Conservation (phyloP, 2,888 invertebrate species). For the Rhimphoctona megacephalus region DNA sequence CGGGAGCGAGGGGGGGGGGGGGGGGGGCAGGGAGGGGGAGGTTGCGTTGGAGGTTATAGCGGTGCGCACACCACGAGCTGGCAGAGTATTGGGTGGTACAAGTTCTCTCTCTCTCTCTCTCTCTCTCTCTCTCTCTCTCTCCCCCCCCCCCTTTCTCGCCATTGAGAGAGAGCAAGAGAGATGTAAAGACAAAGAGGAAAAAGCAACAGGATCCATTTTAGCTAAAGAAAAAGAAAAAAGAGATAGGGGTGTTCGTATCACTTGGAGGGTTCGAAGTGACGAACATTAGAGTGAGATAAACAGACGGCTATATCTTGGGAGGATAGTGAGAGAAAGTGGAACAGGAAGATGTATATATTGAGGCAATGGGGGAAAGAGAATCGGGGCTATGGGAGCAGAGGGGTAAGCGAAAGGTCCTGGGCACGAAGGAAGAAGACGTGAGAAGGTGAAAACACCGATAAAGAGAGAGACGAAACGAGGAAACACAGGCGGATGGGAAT, state of each 20-base stretch:
- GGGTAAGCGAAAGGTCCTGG: conserved; percentile 28
- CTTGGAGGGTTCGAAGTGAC: conserved; percentile 60
- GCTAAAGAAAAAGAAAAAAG: conserved; percentile 32
- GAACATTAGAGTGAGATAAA: conserved; percentile 22
- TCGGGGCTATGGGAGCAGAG: background rate
- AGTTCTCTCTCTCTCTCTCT: background rate
- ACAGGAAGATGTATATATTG: conserved; percentile 21
- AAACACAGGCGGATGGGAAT: conserved; percentile 40
- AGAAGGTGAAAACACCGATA: conserved; percentile 31
- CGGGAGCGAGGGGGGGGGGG: conserved; percentile 12
- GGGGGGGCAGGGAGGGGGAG: conserved; percentile 28
- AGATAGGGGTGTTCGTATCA: conserved; percentile 64
- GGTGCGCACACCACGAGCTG: conserved; percentile 56
- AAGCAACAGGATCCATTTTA: conserved; percentile 49
- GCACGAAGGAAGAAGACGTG: conserved; percentile 21
- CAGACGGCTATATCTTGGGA: background rate
- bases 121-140: background rate
- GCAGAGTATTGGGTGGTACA: conserved; percentile 27
- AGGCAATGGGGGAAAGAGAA: conserved; percentile 54
- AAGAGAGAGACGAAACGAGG: conserved; percentile 58
- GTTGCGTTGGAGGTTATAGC: conserved; percentile 60
- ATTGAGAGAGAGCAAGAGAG: conserved; percentile 28
- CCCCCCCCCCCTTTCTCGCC: background rate
- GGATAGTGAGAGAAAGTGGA: conserved; percentile 30
- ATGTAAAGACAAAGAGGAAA: conserved; percentile 31